These are phyloP conservation scores for Phylloscopus trochiloides DNA, from an alignment of 2,113 vertebrate genomes.

Conservation along the genomic window DNA sequence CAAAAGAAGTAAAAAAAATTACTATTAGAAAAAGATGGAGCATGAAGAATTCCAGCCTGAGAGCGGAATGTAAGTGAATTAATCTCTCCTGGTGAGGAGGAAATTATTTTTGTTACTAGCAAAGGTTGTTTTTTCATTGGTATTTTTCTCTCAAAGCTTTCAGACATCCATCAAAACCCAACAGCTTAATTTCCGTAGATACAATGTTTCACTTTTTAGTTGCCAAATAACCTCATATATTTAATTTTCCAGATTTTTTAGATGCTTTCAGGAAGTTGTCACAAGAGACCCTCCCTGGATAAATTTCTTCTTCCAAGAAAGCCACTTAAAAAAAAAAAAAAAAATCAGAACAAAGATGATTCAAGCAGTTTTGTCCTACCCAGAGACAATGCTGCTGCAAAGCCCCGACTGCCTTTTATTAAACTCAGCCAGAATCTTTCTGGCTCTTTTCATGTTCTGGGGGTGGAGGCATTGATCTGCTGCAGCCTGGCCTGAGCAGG, in stretches of 20 bases:
- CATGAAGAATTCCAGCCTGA: constrained; percentile 31
- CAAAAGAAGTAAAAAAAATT: background rate
- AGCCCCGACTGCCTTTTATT: background rate
- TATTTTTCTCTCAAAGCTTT: constrained; percentile 45
- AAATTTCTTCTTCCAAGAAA: constrained; percentile 45
- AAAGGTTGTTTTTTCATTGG: constrained; percentile 37
- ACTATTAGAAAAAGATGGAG: constrained; percentile 27
- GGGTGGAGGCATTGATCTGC: background rate
- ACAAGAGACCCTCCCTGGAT: constrained; percentile 39
- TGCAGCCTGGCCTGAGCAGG: background rate
- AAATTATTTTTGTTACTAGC: constrained; percentile 55
- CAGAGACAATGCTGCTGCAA: background rate
- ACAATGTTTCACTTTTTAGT: constrained; percentile 38
- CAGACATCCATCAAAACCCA: constrained; percentile 39
- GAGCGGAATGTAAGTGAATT: constrained; percentile 32
- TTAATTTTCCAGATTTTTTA: constrained; percentile 58
- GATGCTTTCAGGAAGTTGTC: constrained; percentile 58
- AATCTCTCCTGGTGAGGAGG: constrained; percentile 50
- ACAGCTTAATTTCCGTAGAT: constrained; percentile 49
- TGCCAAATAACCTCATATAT: constrained; percentile 50
- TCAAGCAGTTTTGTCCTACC: constrained; percentile 1
- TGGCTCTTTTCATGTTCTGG: background rate
- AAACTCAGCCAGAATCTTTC: constrained; percentile 20
- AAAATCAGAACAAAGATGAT: background rate
- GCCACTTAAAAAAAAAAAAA: background rate